These are phyloP conservation scores for Dromococcyx pavoninus DNA, from an alignment of 2,797 vertebrate species.

Conservation along the genomic window DNA sequence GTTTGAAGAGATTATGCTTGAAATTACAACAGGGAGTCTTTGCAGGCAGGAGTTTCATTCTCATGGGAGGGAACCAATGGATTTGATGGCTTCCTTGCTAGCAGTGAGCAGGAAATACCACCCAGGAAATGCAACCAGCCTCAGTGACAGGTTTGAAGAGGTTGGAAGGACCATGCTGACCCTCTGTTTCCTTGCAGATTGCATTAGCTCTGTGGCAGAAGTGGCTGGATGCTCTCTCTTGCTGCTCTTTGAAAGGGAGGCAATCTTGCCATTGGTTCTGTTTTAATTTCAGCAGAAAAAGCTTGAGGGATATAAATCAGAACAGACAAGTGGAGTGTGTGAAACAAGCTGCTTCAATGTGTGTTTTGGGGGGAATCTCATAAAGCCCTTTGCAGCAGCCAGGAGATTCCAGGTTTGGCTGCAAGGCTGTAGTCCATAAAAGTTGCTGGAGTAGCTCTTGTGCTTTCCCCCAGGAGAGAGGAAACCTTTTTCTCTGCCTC, in stretches of 20 bases:
- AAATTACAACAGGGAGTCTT: not conserved
- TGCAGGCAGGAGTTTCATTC: not conserved
- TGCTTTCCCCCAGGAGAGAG: not conserved
- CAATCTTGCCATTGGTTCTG: not conserved
- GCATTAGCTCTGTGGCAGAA: not conserved
- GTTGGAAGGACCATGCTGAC: not conserved
- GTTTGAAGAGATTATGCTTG: not conserved
- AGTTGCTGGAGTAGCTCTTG: not conserved
- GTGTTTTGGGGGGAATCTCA: not conserved
- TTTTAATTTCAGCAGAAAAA: not conserved
- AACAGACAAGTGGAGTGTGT: not conserved
- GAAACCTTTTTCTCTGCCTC: not conserved
- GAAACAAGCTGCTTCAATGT: not conserved
- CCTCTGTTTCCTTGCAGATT: not conserved
- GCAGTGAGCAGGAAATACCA: not conserved
- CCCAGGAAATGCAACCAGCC: too few relatives aligned
- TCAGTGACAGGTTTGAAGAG: not conserved
- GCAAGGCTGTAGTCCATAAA: not conserved
- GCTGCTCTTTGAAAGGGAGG: not conserved
- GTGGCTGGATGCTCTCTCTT: not conserved
- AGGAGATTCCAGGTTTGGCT: conserved; percentile 26
- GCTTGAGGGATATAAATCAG: not conserved
- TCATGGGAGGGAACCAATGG: fast-evolving
- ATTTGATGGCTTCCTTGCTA: not conserved
- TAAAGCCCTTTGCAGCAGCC: not conserved